phyloP scores from a whole-genome alignment of 2,797 vertebrate species.

The Streptopelia turtur region DNA sequence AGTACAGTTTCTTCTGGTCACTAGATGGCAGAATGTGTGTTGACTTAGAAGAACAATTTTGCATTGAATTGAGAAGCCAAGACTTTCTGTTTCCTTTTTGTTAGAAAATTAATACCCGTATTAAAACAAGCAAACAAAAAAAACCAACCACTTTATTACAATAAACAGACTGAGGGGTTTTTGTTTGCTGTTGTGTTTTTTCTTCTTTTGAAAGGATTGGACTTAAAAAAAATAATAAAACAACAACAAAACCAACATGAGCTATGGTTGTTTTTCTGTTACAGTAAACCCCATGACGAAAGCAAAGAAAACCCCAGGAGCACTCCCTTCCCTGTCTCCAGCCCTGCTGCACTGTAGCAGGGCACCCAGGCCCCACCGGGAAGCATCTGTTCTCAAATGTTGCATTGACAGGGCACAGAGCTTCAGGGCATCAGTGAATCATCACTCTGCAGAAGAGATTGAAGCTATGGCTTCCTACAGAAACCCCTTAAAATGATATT shows the following conservation, averaged over 20 bases:
- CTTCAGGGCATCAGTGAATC: background rate
- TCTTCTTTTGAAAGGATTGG: background rate
- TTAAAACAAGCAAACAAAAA: background rate
- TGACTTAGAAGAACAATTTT: slow-evolving; percentile 10
- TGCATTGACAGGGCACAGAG: background rate
- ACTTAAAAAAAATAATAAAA: background rate
- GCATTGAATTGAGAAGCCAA: background rate
- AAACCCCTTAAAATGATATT: slow-evolving; percentile 19
- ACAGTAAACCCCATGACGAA: background rate
- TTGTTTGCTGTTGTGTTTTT: background rate
- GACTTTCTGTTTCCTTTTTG: background rate
- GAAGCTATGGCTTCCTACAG: background rate
- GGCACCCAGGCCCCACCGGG: background rate
- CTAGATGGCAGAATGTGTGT: slow-evolving; percentile 71
- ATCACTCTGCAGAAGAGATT: background rate
- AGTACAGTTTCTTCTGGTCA: slow-evolving; percentile 60
- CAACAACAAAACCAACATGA: background rate
- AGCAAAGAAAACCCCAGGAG: background rate
- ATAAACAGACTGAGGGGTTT: background rate
- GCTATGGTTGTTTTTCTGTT: background rate
- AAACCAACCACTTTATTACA: background rate
- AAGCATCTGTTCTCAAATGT: background rate
- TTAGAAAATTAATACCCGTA: background rate
- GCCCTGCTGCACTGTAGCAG: background rate
- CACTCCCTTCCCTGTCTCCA: background rate